Conservation (phyloP, 2,888 invertebrate genomes). For the Neocrepidodera transversa region DNA sequence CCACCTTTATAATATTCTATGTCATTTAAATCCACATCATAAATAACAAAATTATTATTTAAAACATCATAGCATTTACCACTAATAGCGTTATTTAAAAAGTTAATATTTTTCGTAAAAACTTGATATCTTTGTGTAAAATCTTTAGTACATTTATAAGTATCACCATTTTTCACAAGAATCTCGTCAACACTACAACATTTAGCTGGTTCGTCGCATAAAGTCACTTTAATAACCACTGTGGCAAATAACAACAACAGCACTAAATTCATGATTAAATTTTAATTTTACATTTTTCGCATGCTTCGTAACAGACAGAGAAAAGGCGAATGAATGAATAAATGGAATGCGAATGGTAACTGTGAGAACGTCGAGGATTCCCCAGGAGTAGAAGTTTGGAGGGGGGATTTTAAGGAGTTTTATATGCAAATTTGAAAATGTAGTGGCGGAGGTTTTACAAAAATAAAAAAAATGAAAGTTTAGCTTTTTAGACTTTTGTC, state of each 20-base stretch:
- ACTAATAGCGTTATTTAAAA: not conserved
- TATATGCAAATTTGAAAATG: not conserved
- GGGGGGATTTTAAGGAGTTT: slow-evolving; percentile 16
- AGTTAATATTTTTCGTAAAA: slow-evolving; percentile 19
- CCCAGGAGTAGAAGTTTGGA: slow-evolving; percentile 3
- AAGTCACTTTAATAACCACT: slow-evolving; percentile 11
- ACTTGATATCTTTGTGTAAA: slow-evolving; percentile 23
- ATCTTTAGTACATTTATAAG: slow-evolving; percentile 23
- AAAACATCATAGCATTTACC: slow-evolving; percentile 29
- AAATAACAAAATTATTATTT: slow-evolving; percentile 13
- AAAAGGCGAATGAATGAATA: not conserved
- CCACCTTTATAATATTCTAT: not conserved
- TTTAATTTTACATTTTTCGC: not conserved
- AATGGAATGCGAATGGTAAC: not conserved
- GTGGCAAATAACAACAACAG: not conserved
- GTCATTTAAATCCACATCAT: slow-evolving; percentile 12
- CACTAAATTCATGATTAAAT: slow-evolving; percentile 10
- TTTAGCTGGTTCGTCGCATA: slow-evolving; percentile 20
- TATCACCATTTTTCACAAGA: not conserved
- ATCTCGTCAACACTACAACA: slow-evolving; percentile 22
- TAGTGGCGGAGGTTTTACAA: not conserved
- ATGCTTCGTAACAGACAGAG: not conserved
- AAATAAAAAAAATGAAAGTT: too few relatives aligned
- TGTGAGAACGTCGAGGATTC: slow-evolving; percentile 11
- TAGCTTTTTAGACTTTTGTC: too few relatives aligned